These are phyloP conservation scores for Phenganax subtilis DNA, from an alignment of 92 coral and sea anemone species.

Conservation along the genomic window DNA sequence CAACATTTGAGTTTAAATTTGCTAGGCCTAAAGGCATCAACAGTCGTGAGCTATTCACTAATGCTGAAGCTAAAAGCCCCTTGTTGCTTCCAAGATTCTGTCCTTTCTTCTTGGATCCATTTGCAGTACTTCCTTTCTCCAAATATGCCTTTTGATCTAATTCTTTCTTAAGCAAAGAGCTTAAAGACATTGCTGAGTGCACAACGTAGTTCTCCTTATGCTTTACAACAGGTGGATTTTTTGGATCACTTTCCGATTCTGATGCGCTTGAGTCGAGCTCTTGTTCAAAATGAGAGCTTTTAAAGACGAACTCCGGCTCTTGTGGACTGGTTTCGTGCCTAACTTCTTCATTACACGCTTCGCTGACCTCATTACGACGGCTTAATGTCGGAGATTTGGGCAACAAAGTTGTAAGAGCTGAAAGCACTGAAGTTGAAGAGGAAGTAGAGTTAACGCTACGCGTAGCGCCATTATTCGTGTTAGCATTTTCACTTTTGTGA, in stretches of 20 bases:
- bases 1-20: constrained; percentile 33
- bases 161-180: constrained; percentile 26
- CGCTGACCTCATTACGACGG: constrained; percentile 19
- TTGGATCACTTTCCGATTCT: background rate
- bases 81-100: background rate
- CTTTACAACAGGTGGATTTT: background rate
- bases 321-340: background rate
- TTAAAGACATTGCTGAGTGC: constrained; percentile 9
- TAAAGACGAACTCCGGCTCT: background rate
- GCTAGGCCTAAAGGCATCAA: constrained; percentile 21
- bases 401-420: constrained; percentile 36
- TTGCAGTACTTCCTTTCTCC: background rate
- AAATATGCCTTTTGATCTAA: constrained; percentile 11
- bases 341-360: constrained; percentile 39
- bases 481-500: constrained; percentile 26
- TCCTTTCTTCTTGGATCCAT: background rate
- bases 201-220: constrained; percentile 4
- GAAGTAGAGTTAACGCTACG: background rate
- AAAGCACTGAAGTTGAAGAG: constrained; percentile 22
- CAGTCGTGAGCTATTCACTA: background rate
- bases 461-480: constrained; percentile 45
- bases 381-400: constrained; percentile 33
- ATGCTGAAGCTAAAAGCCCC: constrained; percentile 14
- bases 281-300: background rate
- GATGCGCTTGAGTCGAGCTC: background rate